phyloP scores from a whole-genome alignment of 2,113 vertebrate genomes.

The Melanerpes formicivorus region DNA sequence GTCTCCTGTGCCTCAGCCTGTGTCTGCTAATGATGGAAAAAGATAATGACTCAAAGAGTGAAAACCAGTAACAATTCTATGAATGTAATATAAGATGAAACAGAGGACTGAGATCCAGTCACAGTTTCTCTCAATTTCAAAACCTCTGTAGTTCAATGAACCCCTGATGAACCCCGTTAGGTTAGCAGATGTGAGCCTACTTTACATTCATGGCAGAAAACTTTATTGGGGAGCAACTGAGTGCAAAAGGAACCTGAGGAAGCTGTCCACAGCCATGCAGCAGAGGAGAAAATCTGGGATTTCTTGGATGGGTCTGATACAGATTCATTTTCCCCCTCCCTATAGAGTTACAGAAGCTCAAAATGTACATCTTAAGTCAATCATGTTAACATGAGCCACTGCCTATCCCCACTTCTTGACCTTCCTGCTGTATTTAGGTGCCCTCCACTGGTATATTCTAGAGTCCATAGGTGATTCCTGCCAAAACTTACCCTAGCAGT shows the following conservation, averaged over 20 bases:
- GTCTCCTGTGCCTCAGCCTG: too few species aligned
- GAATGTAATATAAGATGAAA: background rate
- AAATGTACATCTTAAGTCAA: background rate
- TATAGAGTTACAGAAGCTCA: background rate
- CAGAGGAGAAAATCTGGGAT: background rate
- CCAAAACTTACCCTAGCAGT: background rate
- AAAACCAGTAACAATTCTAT: background rate
- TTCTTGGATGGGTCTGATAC: background rate
- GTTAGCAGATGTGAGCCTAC: background rate
- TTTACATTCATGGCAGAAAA: background rate
- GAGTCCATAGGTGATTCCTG: background rate
- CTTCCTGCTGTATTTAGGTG: background rate
- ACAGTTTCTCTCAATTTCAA: background rate
- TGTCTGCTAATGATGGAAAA: background rate
- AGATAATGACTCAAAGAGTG: background rate
- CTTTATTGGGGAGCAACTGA: background rate
- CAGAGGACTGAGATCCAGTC: background rate
- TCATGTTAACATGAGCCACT: background rate
- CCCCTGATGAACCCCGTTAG: accelerated
- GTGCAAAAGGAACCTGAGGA: background rate
- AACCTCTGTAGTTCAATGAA: background rate
- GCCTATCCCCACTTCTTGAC: background rate
- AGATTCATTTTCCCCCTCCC: background rate
- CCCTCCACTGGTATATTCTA: background rate
- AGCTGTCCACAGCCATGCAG: accelerated